Evolutionary conservation across 2,888 invertebrate species (phyloP).

Genomic region (Sarcophaga caerulescens): DNA sequence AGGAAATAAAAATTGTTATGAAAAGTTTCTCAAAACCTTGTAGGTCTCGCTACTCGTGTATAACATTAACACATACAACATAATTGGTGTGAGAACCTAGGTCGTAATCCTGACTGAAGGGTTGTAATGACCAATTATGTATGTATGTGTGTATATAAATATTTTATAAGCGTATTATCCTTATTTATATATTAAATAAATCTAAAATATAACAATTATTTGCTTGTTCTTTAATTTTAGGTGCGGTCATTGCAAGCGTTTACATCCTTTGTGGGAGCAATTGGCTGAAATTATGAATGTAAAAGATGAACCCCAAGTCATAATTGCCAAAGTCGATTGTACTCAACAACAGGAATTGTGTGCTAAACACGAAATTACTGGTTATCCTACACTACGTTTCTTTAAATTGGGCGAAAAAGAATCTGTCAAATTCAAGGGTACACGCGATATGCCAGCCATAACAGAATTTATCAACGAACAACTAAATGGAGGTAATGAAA

Average conservation of each 20-base stretch:
- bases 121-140: too few species aligned
- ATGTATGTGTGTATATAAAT: too few species aligned
- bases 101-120: too few species aligned
- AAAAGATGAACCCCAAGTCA: slow-evolving; percentile 85
- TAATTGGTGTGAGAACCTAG: too few species aligned
- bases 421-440: slow-evolving; percentile 89
- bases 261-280: slow-evolving; percentile 93
- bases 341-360: slow-evolving; percentile 89
- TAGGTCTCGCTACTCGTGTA: too few species aligned
- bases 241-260: slow-evolving; percentile 92
- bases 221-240: slow-evolving; percentile 80
- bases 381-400: slow-evolving; percentile 93
- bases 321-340: slow-evolving; percentile 93
- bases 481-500: slow-evolving; percentile 77
- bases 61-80: too few species aligned
- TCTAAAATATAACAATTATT: too few species aligned
- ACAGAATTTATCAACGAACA: slow-evolving; percentile 90
- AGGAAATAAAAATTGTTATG: too few species aligned
- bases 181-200: not conserved
- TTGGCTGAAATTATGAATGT: slow-evolving; percentile 87
- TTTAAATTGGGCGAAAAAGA: slow-evolving; percentile 87
- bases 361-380: slow-evolving; percentile 87
- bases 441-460: slow-evolving; percentile 88
- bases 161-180: too few species aligned
- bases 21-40: too few species aligned